Conservation (phyloP, 2,797 vertebrate species). For the Tenualosa thibaudeaui region DNA sequence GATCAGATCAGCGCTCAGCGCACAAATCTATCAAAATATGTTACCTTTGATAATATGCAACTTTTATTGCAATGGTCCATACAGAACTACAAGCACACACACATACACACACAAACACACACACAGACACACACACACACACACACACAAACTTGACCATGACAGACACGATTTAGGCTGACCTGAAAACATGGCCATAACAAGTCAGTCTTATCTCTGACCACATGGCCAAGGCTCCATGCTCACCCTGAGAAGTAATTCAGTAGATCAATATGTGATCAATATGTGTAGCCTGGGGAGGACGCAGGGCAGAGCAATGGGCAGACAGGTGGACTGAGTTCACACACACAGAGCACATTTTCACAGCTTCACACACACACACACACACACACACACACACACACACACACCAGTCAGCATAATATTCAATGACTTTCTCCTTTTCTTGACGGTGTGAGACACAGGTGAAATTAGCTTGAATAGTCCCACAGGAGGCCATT, state of each 20-base stretch:
- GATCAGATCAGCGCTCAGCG: background rate
- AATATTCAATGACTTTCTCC: background rate
- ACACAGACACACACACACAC: constrained; percentile 10
- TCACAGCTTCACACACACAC: constrained; percentile 12
- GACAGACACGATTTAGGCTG: background rate
- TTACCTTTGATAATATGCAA: background rate
- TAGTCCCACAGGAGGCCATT: no score
- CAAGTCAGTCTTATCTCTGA: constrained; percentile 46
- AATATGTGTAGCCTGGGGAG: background rate
- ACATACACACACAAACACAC: background rate
- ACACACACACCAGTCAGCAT: background rate
- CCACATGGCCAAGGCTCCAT: constrained; percentile 25
- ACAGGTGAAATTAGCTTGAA: no score
- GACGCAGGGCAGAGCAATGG: constrained; percentile 25
- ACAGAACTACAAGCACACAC: background rate
- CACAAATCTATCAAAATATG: background rate
- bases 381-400: constrained; percentile 24
- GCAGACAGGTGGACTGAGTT: background rate
- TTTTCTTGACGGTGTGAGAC: no score
- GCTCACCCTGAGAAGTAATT: constrained; percentile 55
- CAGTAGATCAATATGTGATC: constrained; percentile 44
- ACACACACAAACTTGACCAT: constrained; percentile 2
- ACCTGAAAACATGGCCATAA: background rate
- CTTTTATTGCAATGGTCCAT: background rate
- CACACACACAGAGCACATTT: constrained; percentile 36